phyloP scores from a whole-genome alignment of 2,113 vertebrate species.

The Trachemys scripta region DNA sequence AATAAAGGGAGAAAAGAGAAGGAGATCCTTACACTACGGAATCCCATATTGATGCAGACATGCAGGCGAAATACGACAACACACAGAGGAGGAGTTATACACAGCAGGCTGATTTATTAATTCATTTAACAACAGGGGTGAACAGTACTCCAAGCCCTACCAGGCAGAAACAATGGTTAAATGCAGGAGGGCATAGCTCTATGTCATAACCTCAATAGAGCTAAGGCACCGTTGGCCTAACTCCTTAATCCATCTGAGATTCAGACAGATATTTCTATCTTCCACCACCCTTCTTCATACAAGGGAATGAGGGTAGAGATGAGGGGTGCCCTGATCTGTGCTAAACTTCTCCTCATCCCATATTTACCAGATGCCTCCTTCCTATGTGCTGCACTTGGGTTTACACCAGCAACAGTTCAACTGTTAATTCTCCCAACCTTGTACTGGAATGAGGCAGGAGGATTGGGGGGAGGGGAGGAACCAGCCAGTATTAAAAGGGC shows the following conservation, averaged over 20 bases:
- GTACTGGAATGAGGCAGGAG: not conserved
- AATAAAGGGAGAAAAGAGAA: not conserved
- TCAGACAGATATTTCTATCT: not conserved
- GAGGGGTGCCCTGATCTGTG: not conserved
- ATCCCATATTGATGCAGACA: slow-evolving; percentile 14
- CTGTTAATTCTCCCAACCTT: not conserved
- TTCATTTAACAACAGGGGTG: slow-evolving; percentile 41
- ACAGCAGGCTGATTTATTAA: not conserved
- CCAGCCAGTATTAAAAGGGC: not conserved
- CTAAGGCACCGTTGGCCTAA: not conserved
- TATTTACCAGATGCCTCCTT: not conserved
- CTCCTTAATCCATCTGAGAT: not conserved
- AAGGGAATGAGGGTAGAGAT: not conserved
- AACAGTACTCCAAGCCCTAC: slow-evolving; percentile 14
- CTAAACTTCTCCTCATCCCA: not conserved
- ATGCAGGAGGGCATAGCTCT: not conserved
- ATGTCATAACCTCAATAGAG: not conserved
- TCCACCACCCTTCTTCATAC: not conserved
- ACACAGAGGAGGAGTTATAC: not conserved
- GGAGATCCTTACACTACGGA: not conserved
- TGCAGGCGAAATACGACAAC: slow-evolving; percentile 8
- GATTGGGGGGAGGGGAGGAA: too few relatives aligned
- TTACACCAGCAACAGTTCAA: not conserved
- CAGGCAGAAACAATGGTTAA: slow-evolving; percentile 3
- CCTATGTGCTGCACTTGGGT: not conserved